Evolutionary conservation across 2,888 invertebrate genomes (phyloP), one percentile per base, ranked within the genome.

Genomic region (Pandemis corylana): DNA sequence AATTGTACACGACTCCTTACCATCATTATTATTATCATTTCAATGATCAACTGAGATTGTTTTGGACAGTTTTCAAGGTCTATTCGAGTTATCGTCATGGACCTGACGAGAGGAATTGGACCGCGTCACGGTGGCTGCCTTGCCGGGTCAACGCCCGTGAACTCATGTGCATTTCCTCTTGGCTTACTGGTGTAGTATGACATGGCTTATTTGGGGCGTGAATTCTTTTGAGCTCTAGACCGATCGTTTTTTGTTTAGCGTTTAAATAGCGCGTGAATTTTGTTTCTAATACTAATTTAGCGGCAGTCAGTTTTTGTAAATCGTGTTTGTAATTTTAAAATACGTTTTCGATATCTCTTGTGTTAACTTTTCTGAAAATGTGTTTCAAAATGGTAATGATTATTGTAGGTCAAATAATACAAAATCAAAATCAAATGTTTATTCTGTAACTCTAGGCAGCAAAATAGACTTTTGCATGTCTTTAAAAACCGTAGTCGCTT

Each of bases 141-240:
- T 82, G 82, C 81, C 89, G 89, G 92, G 92, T 93, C 93, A 93
- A 85, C 84, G 92, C 87, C 92, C 93, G 89, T 93, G 93, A 92
- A 92, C 92, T 88, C 88, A 79, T 81, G 83, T 86, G 87, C 86
- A 89, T 89, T 91, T 93, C 90, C 93, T 90, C 84, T 86, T 82
- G 80, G 80, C 80, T 78, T 78, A 80, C 83, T 85, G 81, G 81
- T 80, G 78, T 79, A 80, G 72, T 80, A 79, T 84, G 80, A 82
- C 76, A 79, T 78, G 77, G 81, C 80, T 85, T 88, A 89, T 90
- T 85, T 89, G 80, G 90, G 87, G 86, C 91, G 86, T 89, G 85
- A 87, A 89, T 81, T 82, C 77, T 78, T 82, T 81, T 51, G 36
- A 68, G 49, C 56, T 74, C 15, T 65, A 49, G 46, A 12, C 65